Conservation (phyloP, 2,888 invertebrate species). For the Rhabditoides inermis region DNA sequence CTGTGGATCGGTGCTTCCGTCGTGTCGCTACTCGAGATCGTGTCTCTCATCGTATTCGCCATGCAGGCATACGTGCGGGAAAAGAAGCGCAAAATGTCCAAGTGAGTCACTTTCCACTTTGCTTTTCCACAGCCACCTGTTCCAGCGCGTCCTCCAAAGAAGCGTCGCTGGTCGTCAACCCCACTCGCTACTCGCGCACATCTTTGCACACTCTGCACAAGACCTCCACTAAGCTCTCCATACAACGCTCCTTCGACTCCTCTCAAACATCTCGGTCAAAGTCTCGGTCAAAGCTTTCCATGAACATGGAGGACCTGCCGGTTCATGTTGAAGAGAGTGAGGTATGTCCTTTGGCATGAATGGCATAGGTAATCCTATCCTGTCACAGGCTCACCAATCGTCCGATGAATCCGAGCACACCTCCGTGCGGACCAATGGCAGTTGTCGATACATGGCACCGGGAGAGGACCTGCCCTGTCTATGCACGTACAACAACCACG, state of each 20-base stretch:
- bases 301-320: background rate
- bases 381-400: too few relatives aligned
- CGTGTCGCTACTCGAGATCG: constrained; percentile 43
- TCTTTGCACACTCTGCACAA: too few relatives aligned
- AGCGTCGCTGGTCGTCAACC: too few relatives aligned
- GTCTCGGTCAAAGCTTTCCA: background rate
- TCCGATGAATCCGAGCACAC: background rate
- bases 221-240: too few relatives aligned
- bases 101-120: too few relatives aligned
- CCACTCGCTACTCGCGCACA: background rate
- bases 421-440: constrained; percentile 13
- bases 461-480: constrained; percentile 49
- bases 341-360: too few relatives aligned
- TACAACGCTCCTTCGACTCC: background rate
- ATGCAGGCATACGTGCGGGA: constrained; percentile 26
- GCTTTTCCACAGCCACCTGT: background rate
- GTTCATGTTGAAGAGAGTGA: background rate
- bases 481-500: constrained; percentile 42
- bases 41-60: constrained; percentile 34
- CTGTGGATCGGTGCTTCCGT: constrained; percentile 51
- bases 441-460: constrained; percentile 40
- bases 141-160: background rate
- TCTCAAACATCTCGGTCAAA: background rate
- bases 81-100: constrained; percentile 22
- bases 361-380: too few relatives aligned